Conservation (phyloP, 2,113 vertebrate genomes). For the Coregonus clupeaformis region DNA sequence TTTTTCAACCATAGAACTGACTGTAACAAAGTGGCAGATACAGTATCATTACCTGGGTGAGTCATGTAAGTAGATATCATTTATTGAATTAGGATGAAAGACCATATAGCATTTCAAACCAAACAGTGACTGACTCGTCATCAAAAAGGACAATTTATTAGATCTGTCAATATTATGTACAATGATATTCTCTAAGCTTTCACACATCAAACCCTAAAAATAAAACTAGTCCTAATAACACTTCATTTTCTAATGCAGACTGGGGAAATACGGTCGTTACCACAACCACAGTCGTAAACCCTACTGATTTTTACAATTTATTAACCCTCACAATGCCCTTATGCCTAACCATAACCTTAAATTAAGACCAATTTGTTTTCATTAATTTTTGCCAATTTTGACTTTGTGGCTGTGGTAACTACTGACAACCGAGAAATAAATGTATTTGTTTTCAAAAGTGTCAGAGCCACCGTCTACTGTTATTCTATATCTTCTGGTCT, state of each 20-base stretch:
- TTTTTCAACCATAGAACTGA: not conserved
- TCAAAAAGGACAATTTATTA: not conserved
- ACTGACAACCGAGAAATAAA: not conserved
- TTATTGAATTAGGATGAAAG: not conserved
- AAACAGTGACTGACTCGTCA: conserved; percentile 2
- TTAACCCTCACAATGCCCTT: too few species aligned
- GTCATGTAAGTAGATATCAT: not conserved
- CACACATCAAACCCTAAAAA: not conserved
- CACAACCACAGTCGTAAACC: too few species aligned
- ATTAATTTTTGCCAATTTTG: too few species aligned
- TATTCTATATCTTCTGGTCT: conserved; percentile 97
- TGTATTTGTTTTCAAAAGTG: conserved; percentile 13
- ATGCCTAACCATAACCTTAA: too few species aligned
- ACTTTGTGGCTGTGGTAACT: too few species aligned
- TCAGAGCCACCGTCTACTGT: conserved; percentile 72
- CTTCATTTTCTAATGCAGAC: not conserved
- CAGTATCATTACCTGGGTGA: not conserved
- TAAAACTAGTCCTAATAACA: not conserved
- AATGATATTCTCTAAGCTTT: not conserved
- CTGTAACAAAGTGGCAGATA: not conserved
- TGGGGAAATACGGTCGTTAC: too few species aligned
- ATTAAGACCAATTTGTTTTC: too few species aligned
- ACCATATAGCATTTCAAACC: not conserved
- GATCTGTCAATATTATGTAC: conserved; percentile 8
- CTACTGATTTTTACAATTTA: too few species aligned